Evolutionary conservation across 2,888 invertebrate species (phyloP), one percentile per base, ranked within the genome.

Genomic region (Drosophila neotestacea): DNA sequence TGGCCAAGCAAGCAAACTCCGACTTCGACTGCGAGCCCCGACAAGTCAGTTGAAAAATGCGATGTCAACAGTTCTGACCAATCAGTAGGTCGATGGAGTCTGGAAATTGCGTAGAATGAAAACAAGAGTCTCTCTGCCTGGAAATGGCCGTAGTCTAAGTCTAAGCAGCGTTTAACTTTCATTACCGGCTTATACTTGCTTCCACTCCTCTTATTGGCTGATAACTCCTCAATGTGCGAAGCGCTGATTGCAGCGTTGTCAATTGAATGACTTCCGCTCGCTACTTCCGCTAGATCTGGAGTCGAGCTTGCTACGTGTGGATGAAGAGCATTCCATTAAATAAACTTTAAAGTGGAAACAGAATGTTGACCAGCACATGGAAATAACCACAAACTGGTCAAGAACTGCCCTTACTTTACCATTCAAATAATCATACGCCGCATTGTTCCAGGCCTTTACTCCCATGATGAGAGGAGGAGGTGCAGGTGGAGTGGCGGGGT

Each of bases 401-500:
- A 56, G 44, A 39, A 42, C 55, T 68, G 63, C 52, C 75, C 72
- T 76, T 76, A 78, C 76, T 76, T 76, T 74, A 72, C 61, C 74
- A 75, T 64, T 55, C 71, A 68, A 88, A 88, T 80, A 85, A 88
- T 80, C 84, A 88, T 88, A 73, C 71, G 86, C 88, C 88, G 88
- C 88, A 85, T 85, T 83, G 88, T 85, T 54, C 69, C 55, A 65
- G 54, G 44, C 47, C 70, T 11, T 2, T 6, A 28, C 16, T 36
- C 10, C 9, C 22, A 16, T 10, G 13, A 7, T 4, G 6, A 13
- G 48, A 36, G 27, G n/a, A 4, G 6, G n/a, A 6, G 10, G 10
- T n/a, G 10, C 22, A 56, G 56, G 10, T 42, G 48, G 27, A 28
- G 28, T n/a, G 36, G 39, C 42, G 13, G n/a, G 42, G 52, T 56